Percentiles rank a stretch among this genome's conserved stretches.
Conservation (phyloP, 2,888 invertebrate genomes). For the Ceriagrion tenellum region DNA sequence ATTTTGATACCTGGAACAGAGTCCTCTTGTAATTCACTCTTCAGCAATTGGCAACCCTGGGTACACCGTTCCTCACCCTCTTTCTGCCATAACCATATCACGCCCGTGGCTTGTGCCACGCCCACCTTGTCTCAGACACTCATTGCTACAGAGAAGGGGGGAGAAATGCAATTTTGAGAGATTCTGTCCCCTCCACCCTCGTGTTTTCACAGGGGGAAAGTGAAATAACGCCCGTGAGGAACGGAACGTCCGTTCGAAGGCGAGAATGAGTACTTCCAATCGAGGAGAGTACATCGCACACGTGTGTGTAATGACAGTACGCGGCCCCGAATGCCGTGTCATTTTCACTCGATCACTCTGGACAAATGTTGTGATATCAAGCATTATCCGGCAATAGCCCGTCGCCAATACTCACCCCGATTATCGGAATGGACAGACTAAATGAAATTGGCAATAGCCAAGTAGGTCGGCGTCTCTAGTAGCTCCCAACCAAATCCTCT, state of each 20-base stretch:
- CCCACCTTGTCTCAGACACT: not conserved
- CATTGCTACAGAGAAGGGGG: not conserved
- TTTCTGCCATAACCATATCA: not conserved
- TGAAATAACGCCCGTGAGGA: not conserved
- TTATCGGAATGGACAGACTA: not conserved
- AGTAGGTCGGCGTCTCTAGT: no score
- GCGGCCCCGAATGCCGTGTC: not conserved
- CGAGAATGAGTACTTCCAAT: constrained; percentile 8
- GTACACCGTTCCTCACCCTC: no score
- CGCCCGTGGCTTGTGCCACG: not conserved
- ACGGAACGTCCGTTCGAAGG: not conserved
- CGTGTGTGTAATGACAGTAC: not conserved
- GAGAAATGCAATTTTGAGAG: not conserved
- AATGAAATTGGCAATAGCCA: not conserved
- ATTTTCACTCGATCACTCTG: not conserved
- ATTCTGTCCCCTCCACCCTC: not conserved
- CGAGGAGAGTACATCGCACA: not conserved
- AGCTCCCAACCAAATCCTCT: no score
- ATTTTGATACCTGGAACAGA: no score
- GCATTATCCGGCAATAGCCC: not conserved
- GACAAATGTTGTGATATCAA: not conserved
- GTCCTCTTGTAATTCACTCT: no score
- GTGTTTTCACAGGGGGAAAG: not conserved
- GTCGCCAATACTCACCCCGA: not conserved
- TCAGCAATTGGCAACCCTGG: not conserved